Base-by-base conservation (phyloP, 2,888 invertebrate species). In the Tryphoninae sp. region DNA sequence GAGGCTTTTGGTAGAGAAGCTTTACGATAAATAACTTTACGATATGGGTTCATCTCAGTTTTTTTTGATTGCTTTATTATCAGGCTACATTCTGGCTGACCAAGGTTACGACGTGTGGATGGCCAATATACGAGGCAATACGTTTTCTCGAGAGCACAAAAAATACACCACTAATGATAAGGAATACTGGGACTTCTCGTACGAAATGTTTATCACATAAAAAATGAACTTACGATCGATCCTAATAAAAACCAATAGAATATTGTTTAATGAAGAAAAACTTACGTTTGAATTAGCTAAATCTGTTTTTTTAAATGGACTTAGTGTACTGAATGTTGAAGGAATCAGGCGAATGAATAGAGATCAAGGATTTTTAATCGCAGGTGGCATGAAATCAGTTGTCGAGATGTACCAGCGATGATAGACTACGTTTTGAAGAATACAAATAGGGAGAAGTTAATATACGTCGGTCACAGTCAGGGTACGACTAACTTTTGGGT, bases 301-400 rank as follows among this genome's bases (percentile, higher is more conserved):
- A 33, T 6, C 6, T 6, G 7, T 33, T 33, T 33, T 33, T 4
- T 1, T 6, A 4, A 3, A 33, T 33, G 33, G 13, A 49, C 3
- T 49, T n/a, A 49, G 0, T n/a, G 13, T 4, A 2, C 49, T 49
- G 11, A 49, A 49, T 3, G 1, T 49, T n/a, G 4, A 13, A 11
- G 13, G n/a, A 13, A 2, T 3, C 4, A 7, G 11, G n/a, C 49
- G 11, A 13, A n/a, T 1, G 49, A 49, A 13, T 4, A n/a, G n/a
- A 49, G n/a, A 49, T 49, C 13, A 49, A 49, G n/a, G 7, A 2
- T 13, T 11, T n/a, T 49, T n/a, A 49, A 49, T 49, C 49, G 6
- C 90, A 96, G 96, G 78, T 98, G 96, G 95, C 96, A 98, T 89
- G 95, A 97, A 89, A 96, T 97, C 89, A 96, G 96, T 0, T 91